Conservation (phyloP, 2,797 vertebrate genomes). For the Champsocephalus esox region DNA sequence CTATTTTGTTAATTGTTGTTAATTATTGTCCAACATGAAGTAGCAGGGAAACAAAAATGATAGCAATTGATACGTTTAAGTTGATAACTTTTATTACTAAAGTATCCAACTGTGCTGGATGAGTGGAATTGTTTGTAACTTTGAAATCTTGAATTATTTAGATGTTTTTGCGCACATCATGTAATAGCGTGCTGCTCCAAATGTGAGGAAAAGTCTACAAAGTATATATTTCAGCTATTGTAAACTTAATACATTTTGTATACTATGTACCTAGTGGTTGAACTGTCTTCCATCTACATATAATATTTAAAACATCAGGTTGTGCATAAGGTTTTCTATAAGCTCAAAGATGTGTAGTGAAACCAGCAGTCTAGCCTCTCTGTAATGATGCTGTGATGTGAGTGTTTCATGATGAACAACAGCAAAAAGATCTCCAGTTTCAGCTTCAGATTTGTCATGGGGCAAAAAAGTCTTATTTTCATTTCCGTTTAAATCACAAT, state of each 20-base stretch:
- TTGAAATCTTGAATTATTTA: neutral
- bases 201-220: neutral
- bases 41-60: neutral
- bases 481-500: neutral
- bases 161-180: neutral
- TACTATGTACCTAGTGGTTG: neutral
- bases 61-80: rapidly evolving
- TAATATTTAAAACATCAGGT: neutral
- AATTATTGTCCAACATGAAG: neutral
- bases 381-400: slow-evolving; percentile 1
- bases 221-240: neutral
- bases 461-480: too few relatives aligned
- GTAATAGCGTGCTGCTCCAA: neutral
- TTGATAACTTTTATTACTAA: neutral
- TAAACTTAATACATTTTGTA: neutral
- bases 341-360: neutral
- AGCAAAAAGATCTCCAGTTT: neutral
- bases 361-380: neutral
- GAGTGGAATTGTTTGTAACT: neutral
- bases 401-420: slow-evolving; percentile 6
- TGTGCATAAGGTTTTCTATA: neutral
- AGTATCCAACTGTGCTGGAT: neutral
- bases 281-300: neutral
- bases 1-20: neutral
- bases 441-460: neutral